Base-by-base conservation (phyloP, 2,797 vertebrate species). In the Rhinella marina region DNA sequence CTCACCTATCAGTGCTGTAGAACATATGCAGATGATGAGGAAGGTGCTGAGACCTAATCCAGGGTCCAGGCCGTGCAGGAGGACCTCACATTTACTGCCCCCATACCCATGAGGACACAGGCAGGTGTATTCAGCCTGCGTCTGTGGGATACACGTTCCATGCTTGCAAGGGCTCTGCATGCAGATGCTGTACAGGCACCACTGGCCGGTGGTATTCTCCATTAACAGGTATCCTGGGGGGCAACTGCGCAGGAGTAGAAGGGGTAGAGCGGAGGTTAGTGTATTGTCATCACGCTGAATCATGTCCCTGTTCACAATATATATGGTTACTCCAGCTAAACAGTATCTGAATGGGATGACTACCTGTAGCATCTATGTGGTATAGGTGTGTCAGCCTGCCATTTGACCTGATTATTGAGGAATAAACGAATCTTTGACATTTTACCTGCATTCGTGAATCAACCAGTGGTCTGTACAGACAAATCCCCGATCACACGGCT, bases 31-130 rank as follows among this genome's bases (percentile, higher is more conserved):
- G 94, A 97, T 97, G 91, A 96, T 96, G 16, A 97, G 97, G 66
- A 97, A 94, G 52, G 96, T 98, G 93, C 95, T 97, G 94, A 97
- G 97, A 93, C 96, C 97, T 77, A 98, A 94, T 86, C 96, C 96
- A 29, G 96, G 95, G 0, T 97, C 96, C 91, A 97, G 97, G 90
- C 96, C 91, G 0, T 96, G 96, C 91, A 97, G 93, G 0, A 95
- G 93, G 23, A 96, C 92, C 90, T 98, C 97, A 23, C 97, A 98
- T 93, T 90, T 95, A 29, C 72, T 96, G 1, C 97, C 97, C 0
- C 94, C 89, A 90, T 96, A 97, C 61, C 97, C 97, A 13, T 96
- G 95, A 0, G 96, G 95, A 87, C 97, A 98, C 93, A 93, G 96
- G 90, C 97, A 98, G 1, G 94, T 96, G 94, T 96, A 98, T 86